These are phyloP conservation scores for Drosophila persimilis DNA, from an alignment of 1,140 invertebrate species.

Conservation along the genomic window DNA sequence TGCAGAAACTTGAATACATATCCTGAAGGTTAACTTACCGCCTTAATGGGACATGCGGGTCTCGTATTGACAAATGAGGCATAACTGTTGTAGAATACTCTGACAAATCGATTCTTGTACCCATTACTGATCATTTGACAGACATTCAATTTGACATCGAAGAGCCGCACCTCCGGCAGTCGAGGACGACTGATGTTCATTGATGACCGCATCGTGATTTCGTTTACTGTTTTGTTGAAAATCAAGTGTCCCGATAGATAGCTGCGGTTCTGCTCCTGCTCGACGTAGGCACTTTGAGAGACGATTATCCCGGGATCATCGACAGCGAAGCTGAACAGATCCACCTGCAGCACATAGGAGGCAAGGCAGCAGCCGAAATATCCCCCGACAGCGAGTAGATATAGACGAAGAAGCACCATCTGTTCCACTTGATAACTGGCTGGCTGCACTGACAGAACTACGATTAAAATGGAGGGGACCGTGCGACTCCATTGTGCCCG, in stretches of 20 bases:
- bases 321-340: conserved; percentile 41
- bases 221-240: conserved; percentile 26
- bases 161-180: conserved; percentile 42
- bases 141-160: conserved; percentile 47
- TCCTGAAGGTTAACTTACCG: conserved; percentile 37
- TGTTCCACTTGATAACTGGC: conserved; percentile 12
- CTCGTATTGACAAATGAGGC: conserved; percentile 37
- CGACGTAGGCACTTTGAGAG: conserved; percentile 40
- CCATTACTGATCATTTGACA: conserved; percentile 49
- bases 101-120: conserved; percentile 58
- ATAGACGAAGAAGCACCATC: conserved; percentile 22
- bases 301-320: conserved; percentile 35
- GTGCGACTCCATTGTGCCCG: conserved; percentile 18
- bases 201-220: conserved; percentile 26
- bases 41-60: conserved; percentile 43
- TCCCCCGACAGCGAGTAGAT: conserved; percentile 9
- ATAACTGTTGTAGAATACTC: conserved; percentile 37
- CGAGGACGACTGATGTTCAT: conserved; percentile 43
- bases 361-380: conserved; percentile 3
- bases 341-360: conserved; percentile 37
- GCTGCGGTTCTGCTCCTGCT: conserved; percentile 60
- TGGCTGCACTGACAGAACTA: conserved; percentile 10
- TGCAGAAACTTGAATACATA: neutral
- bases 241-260: conserved; percentile 56
- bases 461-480: conserved; percentile 17